Percentiles rank a stretch among this genome's conserved stretches.
Conservation (phyloP, 2,888 invertebrate genomes). For the Caenorhabditis uteleia region DNA sequence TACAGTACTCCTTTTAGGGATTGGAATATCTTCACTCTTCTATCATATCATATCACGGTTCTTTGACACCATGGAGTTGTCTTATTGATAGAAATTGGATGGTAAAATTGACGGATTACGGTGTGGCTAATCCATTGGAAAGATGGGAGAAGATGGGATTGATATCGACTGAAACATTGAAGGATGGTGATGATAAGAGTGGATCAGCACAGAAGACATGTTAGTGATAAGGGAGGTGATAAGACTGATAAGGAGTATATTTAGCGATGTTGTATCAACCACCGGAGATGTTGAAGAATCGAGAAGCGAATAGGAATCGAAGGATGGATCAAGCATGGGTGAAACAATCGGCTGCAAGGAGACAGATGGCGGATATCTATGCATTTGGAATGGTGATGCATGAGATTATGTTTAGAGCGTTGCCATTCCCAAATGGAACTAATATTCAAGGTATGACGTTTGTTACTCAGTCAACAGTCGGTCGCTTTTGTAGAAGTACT, state of each 20-base stretch:
- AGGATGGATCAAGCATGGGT: slow-evolving; percentile 59
- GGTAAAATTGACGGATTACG: slow-evolving; percentile 67
- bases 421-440: slow-evolving; percentile 61
- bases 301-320: slow-evolving; percentile 54
- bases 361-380: slow-evolving; percentile 52
- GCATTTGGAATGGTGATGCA: slow-evolving; percentile 56
- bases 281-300: slow-evolving; percentile 61
- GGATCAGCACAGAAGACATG: slow-evolving; percentile 60
- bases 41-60: slow-evolving; percentile 62
- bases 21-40: slow-evolving; percentile 63
- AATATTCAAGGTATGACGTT: slow-evolving; percentile 47
- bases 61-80: slow-evolving; percentile 65
- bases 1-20: slow-evolving; percentile 79
- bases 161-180: slow-evolving; percentile 58
- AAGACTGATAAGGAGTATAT: neutral
- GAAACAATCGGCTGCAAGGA: slow-evolving; percentile 50
- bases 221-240: no score
- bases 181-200: slow-evolving; percentile 62
- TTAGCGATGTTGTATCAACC: slow-evolving; percentile 61
- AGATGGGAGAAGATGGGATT: slow-evolving; percentile 63
- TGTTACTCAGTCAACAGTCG: neutral
- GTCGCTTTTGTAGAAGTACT: slow-evolving; percentile 41
- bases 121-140: slow-evolving; percentile 65
- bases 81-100: slow-evolving; percentile 68
- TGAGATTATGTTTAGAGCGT: slow-evolving; percentile 64